Base-by-base conservation (phyloP, 1,140 invertebrate species). In the Paralvinella palmiformis region DNA sequence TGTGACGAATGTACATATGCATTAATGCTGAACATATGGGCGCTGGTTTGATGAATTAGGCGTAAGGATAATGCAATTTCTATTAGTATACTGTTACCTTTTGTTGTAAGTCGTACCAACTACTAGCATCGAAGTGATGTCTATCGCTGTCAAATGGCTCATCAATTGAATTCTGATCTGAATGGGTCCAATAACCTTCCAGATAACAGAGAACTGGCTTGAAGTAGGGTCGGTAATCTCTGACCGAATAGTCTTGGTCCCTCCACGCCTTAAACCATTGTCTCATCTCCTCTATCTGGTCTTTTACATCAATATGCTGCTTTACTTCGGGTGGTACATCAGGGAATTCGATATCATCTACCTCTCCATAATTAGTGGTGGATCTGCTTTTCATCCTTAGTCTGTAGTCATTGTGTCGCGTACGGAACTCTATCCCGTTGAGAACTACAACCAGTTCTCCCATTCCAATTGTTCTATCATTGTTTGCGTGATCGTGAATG, bases 171-270 rank as follows among this genome's bases (percentile, higher is more conserved):
- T 69, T 65, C 35, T 17, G 17, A 31, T 44, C 57, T 41, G 55
- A 7, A 10, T 32, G 17, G 1, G 73, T 73, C 75, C 75, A 77
- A 27, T 59, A 65, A n/a, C 73, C 75, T 56, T 77, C 75, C 55
- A 77, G 36, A 58, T 76, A 77, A 62, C 74, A 77, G 20, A 77
- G 58, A 20, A 69, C 59, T 4, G 75, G 71, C 65, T 72, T 75
- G 56, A 77, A 77, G 63, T 74, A 77, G 10, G 59, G 52, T n/a
- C 66, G 55, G 48, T 76, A 77, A 41, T 76, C 69, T 36, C 71
- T 41, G 0, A 68, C 57, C 29, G 64, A 61, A 7, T 58, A 50
- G 48, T 77, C 63, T 31, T 71, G 68, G 10, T 69, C 41, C 35
- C 65, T 57, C 63, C 70, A 77, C 3, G 75, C 75, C 57, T 69